Conservation (phyloP, 1,140 invertebrate genomes). For the Maconellicoccus hirsutus region DNA sequence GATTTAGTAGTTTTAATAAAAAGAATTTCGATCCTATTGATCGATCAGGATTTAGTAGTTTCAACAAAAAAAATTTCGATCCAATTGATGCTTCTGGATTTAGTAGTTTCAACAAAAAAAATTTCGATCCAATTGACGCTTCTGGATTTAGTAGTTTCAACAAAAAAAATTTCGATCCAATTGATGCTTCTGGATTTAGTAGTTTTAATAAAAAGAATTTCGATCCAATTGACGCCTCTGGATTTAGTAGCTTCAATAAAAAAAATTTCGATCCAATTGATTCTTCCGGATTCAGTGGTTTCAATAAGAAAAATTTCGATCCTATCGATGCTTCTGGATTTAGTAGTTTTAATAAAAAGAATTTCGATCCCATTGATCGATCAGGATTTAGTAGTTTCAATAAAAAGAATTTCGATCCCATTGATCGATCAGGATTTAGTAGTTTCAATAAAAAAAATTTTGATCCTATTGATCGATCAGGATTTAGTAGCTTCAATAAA, state of each 20-base stretch:
- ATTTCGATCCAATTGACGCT: conserved; percentile 29
- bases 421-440: too few relatives aligned
- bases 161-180: conserved; percentile 43
- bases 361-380: conserved; percentile 50
- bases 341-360: conserved; percentile 42
- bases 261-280: conserved; percentile 50
- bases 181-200: conserved; percentile 39
- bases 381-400: too few relatives aligned
- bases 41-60: conserved; percentile 30
- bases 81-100: conserved; percentile 48
- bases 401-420: too few relatives aligned
- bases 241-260: conserved; percentile 37
- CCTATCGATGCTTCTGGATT: conserved; percentile 48
- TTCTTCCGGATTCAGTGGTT: conserved; percentile 43
- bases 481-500: too few relatives aligned
- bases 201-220: conserved; percentile 41
- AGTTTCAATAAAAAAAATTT: too few relatives aligned
- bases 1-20: conserved; percentile 37
- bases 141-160: not conserved
- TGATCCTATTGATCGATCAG: too few relatives aligned
- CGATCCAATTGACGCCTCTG: conserved; percentile 45
- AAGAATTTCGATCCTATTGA: conserved; percentile 47
- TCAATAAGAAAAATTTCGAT: conserved; percentile 46
- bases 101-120: conserved; percentile 35
- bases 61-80: conserved; percentile 45